These are phyloP conservation scores for Capreolus pygargus DNA, from an alignment of 2,113 vertebrate species.

Conservation along the genomic window DNA sequence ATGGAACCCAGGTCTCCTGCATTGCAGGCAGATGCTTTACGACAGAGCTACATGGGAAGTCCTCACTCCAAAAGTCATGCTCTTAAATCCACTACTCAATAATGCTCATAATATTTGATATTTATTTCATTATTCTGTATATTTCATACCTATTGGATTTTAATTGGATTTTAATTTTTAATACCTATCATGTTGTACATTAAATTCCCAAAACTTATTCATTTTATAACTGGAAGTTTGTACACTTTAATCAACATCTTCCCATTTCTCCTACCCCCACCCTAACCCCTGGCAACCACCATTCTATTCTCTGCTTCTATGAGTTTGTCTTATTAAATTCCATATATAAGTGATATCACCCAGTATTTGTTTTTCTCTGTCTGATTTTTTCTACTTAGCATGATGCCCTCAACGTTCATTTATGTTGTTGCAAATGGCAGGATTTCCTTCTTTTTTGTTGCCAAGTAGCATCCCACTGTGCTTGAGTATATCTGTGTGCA, in stretches of 20 bases:
- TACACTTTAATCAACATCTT: not conserved
- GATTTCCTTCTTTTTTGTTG: not conserved
- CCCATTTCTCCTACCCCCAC: not conserved
- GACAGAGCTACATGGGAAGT: not conserved
- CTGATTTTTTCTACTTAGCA: not conserved
- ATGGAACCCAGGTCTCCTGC: not conserved
- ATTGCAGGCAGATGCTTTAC: not conserved
- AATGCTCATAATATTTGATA: not conserved
- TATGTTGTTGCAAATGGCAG: not conserved
- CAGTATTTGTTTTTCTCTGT: not conserved
- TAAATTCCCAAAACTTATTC: not conserved
- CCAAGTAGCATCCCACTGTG: not conserved
- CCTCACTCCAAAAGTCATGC: not conserved
- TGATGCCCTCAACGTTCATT: not conserved
- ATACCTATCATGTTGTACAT: not conserved
- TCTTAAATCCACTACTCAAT: not conserved
- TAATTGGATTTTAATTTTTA: not conserved
- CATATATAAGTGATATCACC: not conserved
- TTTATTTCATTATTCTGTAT: not conserved
- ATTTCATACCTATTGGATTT: not conserved
- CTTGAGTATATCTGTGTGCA: not conserved
- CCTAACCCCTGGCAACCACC: not conserved
- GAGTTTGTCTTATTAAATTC: not conserved
- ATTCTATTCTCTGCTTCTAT: not conserved
- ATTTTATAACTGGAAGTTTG: not conserved